Conservation (phyloP, 2,888 invertebrate species). For the Coremacera marginata region DNA sequence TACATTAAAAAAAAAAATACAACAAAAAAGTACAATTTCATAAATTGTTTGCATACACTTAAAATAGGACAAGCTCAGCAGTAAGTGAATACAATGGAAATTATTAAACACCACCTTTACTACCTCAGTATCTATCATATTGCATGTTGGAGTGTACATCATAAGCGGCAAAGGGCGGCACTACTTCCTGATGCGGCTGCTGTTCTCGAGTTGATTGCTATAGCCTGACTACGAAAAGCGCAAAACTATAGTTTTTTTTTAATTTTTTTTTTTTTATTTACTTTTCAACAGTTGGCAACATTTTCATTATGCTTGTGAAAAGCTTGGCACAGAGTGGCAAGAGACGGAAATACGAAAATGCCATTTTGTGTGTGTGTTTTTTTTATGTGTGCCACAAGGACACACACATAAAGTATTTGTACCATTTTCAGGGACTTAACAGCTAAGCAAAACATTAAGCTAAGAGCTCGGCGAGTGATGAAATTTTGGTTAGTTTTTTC, state of each 20-base stretch:
- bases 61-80: not conserved
- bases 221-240: conserved; percentile 1
- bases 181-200: conserved; percentile 7
- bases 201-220: not conserved
- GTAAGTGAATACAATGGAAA: conserved; percentile 4
- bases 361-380: not conserved
- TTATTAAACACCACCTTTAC: not conserved
- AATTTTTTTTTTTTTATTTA: too few relatives aligned
- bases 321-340: not conserved
- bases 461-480: too few relatives aligned
- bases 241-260: not conserved
- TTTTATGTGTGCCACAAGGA: too few relatives aligned
- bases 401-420: too few relatives aligned
- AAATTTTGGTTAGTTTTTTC: too few relatives aligned
- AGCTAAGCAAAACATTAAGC: too few relatives aligned
- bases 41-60: not conserved
- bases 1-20: not conserved
- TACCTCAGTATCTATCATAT: not conserved
- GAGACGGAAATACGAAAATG: conserved; percentile 11
- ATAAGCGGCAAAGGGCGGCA: not conserved
- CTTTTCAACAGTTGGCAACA: conserved; percentile 13
- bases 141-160: too few relatives aligned
- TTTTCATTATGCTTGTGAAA: not conserved
- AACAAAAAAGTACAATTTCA: not conserved
- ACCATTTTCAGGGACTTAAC: too few relatives aligned